Evolutionary conservation across 2,113 vertebrate species (phyloP), one percentile per base, ranked within the genome.

Genomic region (Sclerurus mexicanus): DNA sequence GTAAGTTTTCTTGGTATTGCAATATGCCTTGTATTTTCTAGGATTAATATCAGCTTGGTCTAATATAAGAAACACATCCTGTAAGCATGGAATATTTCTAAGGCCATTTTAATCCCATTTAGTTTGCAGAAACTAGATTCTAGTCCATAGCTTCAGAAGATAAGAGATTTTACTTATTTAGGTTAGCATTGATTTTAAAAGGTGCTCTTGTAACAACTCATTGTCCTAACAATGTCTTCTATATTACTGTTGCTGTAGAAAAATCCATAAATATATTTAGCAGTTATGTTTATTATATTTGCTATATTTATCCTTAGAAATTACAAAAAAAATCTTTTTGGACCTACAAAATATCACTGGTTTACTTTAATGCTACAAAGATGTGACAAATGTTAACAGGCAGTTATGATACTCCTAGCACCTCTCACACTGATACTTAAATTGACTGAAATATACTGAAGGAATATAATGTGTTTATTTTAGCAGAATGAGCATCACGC

Each of bases 351-450:
- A 56, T 39, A 35, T 40, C 12, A 64, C 46, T 62, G 30, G 8
- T n/a, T 89, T 93, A 10, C 20, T 59, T 87, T 78, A 64, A 66
- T 49, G 16, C 18, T 79, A 27, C 35, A 40, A 79, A 83, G 12
- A 15, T 79, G 6, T 31, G 40, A 49, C 18, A 87, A 47, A 39
- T 63, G 4, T 24, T 76, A 81, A 31, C 24, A 66, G 15, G 24
- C 0, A 0, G 3, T 78, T 66, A 44, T 35, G 47, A 33, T 66
- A 39, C 9, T 73, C 8, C 7, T 58, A 76, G 22, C 6, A 47
- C 16, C 19, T 68, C 18, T 75, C 39, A 58, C 6, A 5, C 28
- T 24, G 22, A 37, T 56, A 49, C 46, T 63, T 67, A 58, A 59
- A 83, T 60, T 62, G 50, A 62, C 10, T 46, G 28, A 86, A 72